Base-by-base conservation (phyloP, 2,888 invertebrate species). In the Pachycephus smyrnensis region DNA sequence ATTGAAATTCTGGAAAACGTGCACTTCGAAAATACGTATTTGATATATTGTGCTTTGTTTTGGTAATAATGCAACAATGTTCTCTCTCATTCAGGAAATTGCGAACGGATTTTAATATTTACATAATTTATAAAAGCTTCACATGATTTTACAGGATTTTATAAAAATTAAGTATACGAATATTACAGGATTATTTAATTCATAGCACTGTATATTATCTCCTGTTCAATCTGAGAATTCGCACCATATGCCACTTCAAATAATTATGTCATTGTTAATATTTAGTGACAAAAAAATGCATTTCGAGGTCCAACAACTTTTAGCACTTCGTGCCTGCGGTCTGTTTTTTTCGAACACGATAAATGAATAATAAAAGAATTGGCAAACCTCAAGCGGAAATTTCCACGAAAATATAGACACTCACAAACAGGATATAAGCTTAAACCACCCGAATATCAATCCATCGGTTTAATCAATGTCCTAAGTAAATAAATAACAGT, bases 361-460 rank as follows among this genome's bases (percentile, higher is more conserved):
- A 80, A 82, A 83, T 86, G 85, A 82, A 86, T 86, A 85, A 86
- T 85, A 82, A 86, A 83, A 79, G 79, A 78, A 80, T 84, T 80
- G 69, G 77, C 79, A 79, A 68, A 68, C 37, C 68, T 30, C 68
- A n/a, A 37, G 75, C 68, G 68, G 77, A 80, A 82, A 83, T 84
- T 83, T 83, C 75, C 81, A 80, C 77, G 79, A 80, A 83, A 83
- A 79, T 80, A 81, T 79, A 81, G 82, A 82, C 84, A 83, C 81
- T 77, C 80, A 81, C 82, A 23, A 55, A 55, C 23, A 23, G 9
- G 55, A 23, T 2, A 55, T 55, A 23, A 55, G 1, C 2, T 55
- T 55, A 9, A 23, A 55, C 23, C 23, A 23, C 15, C 2, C 23
- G 2, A 55, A 55, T 55, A 23, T 23, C 23, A 23, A 23, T 9